Conservation (phyloP, 1,140 invertebrate species). For the Drosophila santomea region DNA sequence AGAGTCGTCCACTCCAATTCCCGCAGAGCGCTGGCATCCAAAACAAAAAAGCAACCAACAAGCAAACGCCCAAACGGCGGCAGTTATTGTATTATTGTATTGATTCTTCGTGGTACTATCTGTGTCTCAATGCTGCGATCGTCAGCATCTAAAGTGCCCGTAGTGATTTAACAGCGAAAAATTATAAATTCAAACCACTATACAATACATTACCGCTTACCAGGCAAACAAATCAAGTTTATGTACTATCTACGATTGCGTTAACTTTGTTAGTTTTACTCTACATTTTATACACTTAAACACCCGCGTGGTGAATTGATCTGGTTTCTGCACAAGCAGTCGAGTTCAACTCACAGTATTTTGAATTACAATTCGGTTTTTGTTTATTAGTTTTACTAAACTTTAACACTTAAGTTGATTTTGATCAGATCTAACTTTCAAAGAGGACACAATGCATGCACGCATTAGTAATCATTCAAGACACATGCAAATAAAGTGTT, state of each 20-base stretch:
- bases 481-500: slow-evolving; percentile 67
- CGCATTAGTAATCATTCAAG: slow-evolving; percentile 71
- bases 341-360: slow-evolving; percentile 47
- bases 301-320: slow-evolving; percentile 39
- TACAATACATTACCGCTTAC: slow-evolving; percentile 53
- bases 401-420: slow-evolving; percentile 53
- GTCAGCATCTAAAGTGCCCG: slow-evolving; percentile 78
- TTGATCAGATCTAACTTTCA: slow-evolving; percentile 46
- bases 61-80: slow-evolving; percentile 22
- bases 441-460: slow-evolving; percentile 61
- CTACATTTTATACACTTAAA: slow-evolving; percentile 13
- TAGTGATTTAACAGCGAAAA: slow-evolving; percentile 54
- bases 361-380: slow-evolving; percentile 15
- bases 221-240: slow-evolving; percentile 30
- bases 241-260: slow-evolving; percentile 13
- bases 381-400: slow-evolving; percentile 40
- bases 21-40: slow-evolving; percentile 19
- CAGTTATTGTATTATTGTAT: slow-evolving; percentile 54
- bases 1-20: neutral
- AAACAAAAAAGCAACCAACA: slow-evolving; percentile 7
- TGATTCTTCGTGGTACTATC: slow-evolving; percentile 77
- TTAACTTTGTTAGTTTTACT: slow-evolving; percentile 52
- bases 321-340: slow-evolving; percentile 15
- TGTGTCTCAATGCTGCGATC: slow-evolving; percentile 76
- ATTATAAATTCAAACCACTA: slow-evolving; percentile 26